phyloP scores from a whole-genome alignment of 2,888 invertebrate species.

The Drosophila merina region DNA sequence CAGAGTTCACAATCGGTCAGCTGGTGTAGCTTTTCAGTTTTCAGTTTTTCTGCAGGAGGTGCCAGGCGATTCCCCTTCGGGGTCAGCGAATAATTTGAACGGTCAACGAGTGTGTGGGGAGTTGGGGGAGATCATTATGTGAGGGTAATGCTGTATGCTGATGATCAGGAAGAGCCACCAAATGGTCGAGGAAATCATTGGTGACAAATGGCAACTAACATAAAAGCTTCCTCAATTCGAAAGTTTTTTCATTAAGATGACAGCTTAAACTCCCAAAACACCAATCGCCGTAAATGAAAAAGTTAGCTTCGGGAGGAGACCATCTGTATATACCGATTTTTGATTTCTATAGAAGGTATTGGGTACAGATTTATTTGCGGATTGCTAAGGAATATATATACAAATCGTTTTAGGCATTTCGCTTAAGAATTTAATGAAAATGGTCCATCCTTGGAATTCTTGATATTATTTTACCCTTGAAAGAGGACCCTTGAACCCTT shows the following conservation, averaged over 20 bases:
- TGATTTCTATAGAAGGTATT: too few species aligned
- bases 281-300: neutral
- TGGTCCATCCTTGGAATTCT: too few species aligned
- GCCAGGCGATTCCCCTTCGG: slow-evolving; percentile 9
- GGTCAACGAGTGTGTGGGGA: slow-evolving; percentile 39
- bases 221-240: slow-evolving; percentile 16
- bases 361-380: too few species aligned
- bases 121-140: slow-evolving; percentile 19
- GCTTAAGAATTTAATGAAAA: too few species aligned
- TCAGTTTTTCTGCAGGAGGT: slow-evolving; percentile 24
- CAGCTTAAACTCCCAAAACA: neutral
- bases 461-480: too few species aligned
- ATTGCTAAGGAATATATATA: too few species aligned
- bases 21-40: slow-evolving; percentile 18
- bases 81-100: slow-evolving; percentile 36
- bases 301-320: neutral
- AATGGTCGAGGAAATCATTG: slow-evolving; percentile 10
- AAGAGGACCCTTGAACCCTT: too few species aligned
- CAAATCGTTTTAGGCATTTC: too few species aligned
- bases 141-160: slow-evolving; percentile 18
- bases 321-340: too few species aligned
- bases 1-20: slow-evolving; percentile 51
- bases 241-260: neutral
- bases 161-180: slow-evolving; percentile 33
- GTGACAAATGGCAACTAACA: slow-evolving; percentile 10